Evolutionary conservation across 2,797 vertebrate species (phyloP).

Genomic region (Gadopsis marmoratus): DNA sequence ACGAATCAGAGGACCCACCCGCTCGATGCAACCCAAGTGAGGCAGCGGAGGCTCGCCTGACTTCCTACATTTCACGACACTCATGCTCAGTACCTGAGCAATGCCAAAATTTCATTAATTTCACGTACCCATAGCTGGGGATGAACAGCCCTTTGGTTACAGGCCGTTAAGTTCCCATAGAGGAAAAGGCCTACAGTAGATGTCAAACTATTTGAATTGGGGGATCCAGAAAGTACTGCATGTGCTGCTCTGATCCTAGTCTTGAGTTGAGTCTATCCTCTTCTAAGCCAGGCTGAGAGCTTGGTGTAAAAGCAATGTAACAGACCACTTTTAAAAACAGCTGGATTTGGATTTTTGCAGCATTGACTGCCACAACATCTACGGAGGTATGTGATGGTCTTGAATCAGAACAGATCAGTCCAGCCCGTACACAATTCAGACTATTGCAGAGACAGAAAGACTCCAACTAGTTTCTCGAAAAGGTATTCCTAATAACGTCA

Average conservation of each 20-base stretch:
- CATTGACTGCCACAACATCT: neutral
- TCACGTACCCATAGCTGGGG: too few relatives aligned
- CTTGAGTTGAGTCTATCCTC: neutral
- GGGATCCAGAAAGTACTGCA: too few relatives aligned
- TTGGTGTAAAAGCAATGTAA: neutral
- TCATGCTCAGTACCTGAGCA: too few relatives aligned
- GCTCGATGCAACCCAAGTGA: too few relatives aligned
- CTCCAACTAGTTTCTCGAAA: neutral
- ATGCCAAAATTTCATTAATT: too few relatives aligned
- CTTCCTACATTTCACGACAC: too few relatives aligned
- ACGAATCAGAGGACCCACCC: too few relatives aligned
- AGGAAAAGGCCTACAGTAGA: neutral
- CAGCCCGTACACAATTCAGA: neutral
- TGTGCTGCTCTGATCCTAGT: neutral
- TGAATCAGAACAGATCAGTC: neutral
- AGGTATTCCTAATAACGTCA: conserved; percentile 17
- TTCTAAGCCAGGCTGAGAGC: neutral
- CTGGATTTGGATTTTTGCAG: neutral
- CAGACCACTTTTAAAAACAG: neutral
- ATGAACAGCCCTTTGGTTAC: neutral
- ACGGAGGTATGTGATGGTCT: neutral
- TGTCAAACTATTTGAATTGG: neutral
- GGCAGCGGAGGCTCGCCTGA: too few relatives aligned
- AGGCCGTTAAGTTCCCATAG: neutral
- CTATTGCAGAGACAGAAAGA: neutral